Conservation (phyloP, 1,140 invertebrate genomes). For the Drosophila melanogaster region Release_6_plus_ISO1_MT NT_033777.3:7446001-7446500, state of each 20-base stretch:
- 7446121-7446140: constrained; percentile 51
- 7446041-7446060: background rate
- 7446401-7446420: constrained; percentile 54
- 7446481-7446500: constrained; percentile 67
- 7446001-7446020: no score
- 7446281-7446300: constrained; percentile 34
- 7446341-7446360: constrained; percentile 15
- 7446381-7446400: constrained; percentile 74
- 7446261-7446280: constrained; percentile 21
- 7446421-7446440: constrained; percentile 32
- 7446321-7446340: constrained; percentile 44
- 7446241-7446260: constrained; percentile 21
- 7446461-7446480: constrained; percentile 80
- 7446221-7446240: constrained; percentile 45
- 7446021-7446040: background rate
- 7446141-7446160: constrained; percentile 56
- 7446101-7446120: constrained; percentile 31
- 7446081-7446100: constrained; percentile 7
- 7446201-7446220: constrained; percentile 62
- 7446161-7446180: constrained; percentile 38
- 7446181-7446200: constrained; percentile 64
- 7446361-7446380: constrained; percentile 70
- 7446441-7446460: constrained; percentile 73
- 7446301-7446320: constrained; percentile 12
- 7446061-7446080: constrained; percentile 21